Base-by-base conservation (phyloP, 2,888 invertebrate species). In the Eubasilissa splendida region DNA sequence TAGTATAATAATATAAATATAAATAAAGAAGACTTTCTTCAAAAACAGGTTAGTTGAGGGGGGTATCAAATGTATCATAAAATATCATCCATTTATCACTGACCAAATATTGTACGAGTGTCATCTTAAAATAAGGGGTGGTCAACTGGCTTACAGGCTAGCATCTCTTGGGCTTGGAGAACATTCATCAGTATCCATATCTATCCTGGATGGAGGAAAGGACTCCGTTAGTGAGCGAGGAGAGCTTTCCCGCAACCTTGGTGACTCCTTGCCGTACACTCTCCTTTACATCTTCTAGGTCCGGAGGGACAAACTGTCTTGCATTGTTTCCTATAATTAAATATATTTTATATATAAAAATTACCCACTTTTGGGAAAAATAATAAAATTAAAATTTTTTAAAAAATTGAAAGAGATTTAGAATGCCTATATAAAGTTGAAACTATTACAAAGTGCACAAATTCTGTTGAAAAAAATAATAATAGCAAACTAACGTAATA, bases 201-300 rank as follows among this genome's bases (percentile, higher is more conserved):
- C 91, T 91, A 88, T 93, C 98, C 92, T 98, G 98, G 87, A 99
- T 92, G 85, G 97, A 96, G 83, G 95, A 94, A 92, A 98, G 97
- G 31, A 99, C 95, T 85, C 97, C 98, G 90, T 95, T 98, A 85
- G 99, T 98, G 84, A 99, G 90, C 84, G 95, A 96, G 85, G 99
- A 98, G 83, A 99, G 90, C 86, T 96, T 96, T n/a, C 97, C 99
- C 75, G 99, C 99, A 83, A 99, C 99, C 90, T 96, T 97, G 84
- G 97, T 97, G 79, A 99, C 99, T 82, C 99, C 99, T 87, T 97
- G 96, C 85, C 96, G 95, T 56, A 99, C 98, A 84, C 98, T 97
- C 89, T 99, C 99, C 87, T 96, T 97, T 59, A 99, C 97, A 86
- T 99, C 99, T 84, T 98, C 96, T 82, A 99, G 92, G 88, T 99